These are phyloP conservation scores for Palythoa grandiflora DNA, from an alignment of 92 coral and sea anemone genomes.

Conservation along the genomic window DNA sequence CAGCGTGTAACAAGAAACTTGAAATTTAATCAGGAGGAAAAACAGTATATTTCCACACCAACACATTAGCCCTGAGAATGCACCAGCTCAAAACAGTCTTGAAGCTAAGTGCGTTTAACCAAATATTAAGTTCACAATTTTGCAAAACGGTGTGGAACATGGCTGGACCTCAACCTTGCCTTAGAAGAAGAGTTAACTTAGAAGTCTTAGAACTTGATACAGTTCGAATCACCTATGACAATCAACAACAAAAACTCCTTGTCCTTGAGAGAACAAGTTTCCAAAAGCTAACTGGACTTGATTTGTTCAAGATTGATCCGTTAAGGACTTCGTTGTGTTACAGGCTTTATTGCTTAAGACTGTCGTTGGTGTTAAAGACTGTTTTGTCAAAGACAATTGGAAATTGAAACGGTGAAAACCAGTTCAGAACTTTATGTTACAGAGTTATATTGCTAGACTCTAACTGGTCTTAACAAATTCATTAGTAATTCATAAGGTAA, in stretches of 20 bases:
- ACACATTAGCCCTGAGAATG: slow-evolving; percentile 1
- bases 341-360: neutral
- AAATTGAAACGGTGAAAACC: too few species aligned
- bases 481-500: too few species aligned
- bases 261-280: neutral
- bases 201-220: slow-evolving; percentile 24
- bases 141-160: neutral
- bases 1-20: slow-evolving; percentile 20
- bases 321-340: neutral
- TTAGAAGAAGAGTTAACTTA: slow-evolving; percentile 23
- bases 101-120: neutral
- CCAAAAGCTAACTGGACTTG: too few species aligned
- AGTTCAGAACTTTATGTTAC: neutral
- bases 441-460: neutral
- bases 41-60: slow-evolving; percentile 5
- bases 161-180: slow-evolving; percentile 26
- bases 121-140: neutral
- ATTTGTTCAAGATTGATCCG: neutral
- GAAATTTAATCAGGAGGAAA: neutral
- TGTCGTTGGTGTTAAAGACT: neutral
- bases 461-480: too few species aligned
- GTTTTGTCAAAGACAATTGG: too few species aligned
- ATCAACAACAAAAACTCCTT: slow-evolving; percentile 24
- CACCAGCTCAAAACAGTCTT: neutral
- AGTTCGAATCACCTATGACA: slow-evolving; percentile 11